These are phyloP conservation scores for Pipistrellus pygmaeus DNA, from an alignment of 2,797 vertebrate species.

Conservation along the genomic window DNA sequence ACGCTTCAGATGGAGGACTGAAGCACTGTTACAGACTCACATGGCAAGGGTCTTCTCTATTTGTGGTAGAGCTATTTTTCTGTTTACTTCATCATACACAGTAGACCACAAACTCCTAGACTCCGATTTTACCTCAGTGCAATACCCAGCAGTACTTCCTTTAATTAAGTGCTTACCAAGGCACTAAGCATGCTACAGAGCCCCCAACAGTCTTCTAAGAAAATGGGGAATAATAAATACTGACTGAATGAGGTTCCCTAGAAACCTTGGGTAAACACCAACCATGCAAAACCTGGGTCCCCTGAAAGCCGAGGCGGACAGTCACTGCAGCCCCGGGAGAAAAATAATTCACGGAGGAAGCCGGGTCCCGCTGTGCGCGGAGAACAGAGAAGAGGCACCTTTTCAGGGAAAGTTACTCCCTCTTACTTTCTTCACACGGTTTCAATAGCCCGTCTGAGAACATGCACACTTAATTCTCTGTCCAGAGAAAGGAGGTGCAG, in stretches of 20 bases:
- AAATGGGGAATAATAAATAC: neutral
- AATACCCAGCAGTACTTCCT: neutral
- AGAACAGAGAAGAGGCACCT: neutral
- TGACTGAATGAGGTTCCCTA: neutral
- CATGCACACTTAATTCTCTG: neutral
- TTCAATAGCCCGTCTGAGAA: neutral
- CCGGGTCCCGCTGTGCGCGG: neutral
- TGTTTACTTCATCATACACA: neutral
- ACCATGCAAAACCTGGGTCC: neutral
- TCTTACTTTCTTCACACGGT: neutral
- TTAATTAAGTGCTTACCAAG: neutral
- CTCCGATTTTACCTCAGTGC: neutral
- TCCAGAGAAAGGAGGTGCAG: neutral
- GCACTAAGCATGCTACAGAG: neutral
- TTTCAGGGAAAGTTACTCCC: neutral
- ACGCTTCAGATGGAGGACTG: neutral
- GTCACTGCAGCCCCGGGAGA: rapidly evolving
- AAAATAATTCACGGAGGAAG: neutral
- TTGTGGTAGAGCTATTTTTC: neutral
- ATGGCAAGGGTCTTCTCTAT: neutral
- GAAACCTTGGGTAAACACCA: neutral
- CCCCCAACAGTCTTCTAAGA: neutral
- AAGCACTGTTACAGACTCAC: neutral
- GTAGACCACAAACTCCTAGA: neutral
- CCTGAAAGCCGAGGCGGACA: neutral